Percentiles rank a stretch among this genome's conserved stretches.
These are phyloP conservation scores for Gari tellinella DNA, from an alignment of 2,888 invertebrate genomes.

Conservation along the genomic window DNA sequence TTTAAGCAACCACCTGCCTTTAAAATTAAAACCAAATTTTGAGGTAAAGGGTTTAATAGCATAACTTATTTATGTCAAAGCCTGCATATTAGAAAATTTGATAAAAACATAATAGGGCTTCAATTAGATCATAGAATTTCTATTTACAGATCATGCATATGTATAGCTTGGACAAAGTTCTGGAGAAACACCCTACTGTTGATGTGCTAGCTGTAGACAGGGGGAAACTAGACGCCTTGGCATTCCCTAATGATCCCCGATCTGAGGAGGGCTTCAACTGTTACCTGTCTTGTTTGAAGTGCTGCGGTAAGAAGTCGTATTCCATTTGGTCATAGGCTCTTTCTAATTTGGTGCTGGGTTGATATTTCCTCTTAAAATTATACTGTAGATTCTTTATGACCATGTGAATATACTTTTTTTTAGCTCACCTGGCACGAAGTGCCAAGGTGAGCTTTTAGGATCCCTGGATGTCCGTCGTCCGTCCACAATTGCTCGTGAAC, in stretches of 20 bases:
- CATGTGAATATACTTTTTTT: background rate
- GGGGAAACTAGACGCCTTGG: slow-evolving; percentile 59
- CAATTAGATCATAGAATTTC: background rate
- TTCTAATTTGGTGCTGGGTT: background rate
- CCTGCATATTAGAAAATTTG: too few species aligned
- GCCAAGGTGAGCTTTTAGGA: too few species aligned
- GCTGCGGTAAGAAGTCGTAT: slow-evolving; percentile 51
- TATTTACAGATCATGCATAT: slow-evolving; percentile 62
- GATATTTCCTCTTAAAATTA: too few species aligned
- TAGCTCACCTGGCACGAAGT: too few species aligned
- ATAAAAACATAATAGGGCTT: too few species aligned
- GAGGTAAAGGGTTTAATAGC: too few species aligned
- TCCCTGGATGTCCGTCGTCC: too few species aligned
- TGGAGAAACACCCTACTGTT: slow-evolving; percentile 56
- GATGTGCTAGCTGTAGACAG: slow-evolving; percentile 61
- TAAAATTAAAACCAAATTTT: too few species aligned
- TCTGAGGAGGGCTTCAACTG: slow-evolving; percentile 51
- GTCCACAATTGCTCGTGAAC: too few species aligned
- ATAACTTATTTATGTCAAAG: too few species aligned
- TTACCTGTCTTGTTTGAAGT: slow-evolving; percentile 49
- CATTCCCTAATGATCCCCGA: slow-evolving; percentile 45
- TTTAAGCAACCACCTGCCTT: too few species aligned
- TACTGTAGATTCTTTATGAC: background rate
- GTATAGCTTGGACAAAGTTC: slow-evolving; percentile 59
- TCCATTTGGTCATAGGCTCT: background rate